Percentiles rank a stretch among this genome's conserved stretches.
phyloP scores from a whole-genome alignment of 2,113 vertebrate species.

The Labeo catla region DNA sequence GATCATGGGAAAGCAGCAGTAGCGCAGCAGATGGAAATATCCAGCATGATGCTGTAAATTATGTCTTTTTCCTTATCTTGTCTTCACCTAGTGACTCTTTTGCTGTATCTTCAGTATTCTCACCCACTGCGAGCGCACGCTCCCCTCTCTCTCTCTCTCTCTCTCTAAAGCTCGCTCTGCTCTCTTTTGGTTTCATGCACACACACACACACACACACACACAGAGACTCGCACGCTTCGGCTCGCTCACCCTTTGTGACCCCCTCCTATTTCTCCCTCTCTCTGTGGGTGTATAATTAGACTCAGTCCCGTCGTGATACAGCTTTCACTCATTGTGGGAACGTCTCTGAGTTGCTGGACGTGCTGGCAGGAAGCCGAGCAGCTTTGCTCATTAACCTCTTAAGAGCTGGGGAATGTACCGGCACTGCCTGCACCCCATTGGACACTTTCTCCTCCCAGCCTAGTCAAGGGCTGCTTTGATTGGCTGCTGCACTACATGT shows the following conservation, averaged over 20 bases:
- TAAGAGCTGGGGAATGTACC: slow-evolving; percentile 67
- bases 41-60: slow-evolving; percentile 69
- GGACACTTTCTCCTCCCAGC: slow-evolving; percentile 66
- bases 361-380: slow-evolving; percentile 74
- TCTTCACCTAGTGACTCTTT: slow-evolving; percentile 46
- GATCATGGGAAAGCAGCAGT: slow-evolving; percentile 74
- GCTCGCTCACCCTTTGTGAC: slow-evolving; percentile 20
- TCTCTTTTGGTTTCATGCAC: slow-evolving; percentile 30
- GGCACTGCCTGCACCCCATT: slow-evolving; percentile 68
- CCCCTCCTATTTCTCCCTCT: slow-evolving; percentile 57
- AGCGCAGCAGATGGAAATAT: slow-evolving; percentile 72
- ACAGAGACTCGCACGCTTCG: not conserved
- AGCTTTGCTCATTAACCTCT: slow-evolving; percentile 81
- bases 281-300: slow-evolving; percentile 53
- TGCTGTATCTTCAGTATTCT: slow-evolving; percentile 48
- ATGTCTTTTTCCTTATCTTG: slow-evolving; percentile 61
- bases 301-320: slow-evolving; percentile 34
- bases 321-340: slow-evolving; percentile 56
- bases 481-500: slow-evolving; percentile 41
- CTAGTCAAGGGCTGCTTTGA: slow-evolving; percentile 58
- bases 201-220: not conserved
- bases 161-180: slow-evolving; percentile 53
- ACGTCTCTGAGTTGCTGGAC: slow-evolving; percentile 68
- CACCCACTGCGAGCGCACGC: slow-evolving; percentile 36
- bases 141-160: slow-evolving; percentile 33